phyloP scores from a whole-genome alignment of 2,113 vertebrate genomes.

The Poecile atricapillus region DNA sequence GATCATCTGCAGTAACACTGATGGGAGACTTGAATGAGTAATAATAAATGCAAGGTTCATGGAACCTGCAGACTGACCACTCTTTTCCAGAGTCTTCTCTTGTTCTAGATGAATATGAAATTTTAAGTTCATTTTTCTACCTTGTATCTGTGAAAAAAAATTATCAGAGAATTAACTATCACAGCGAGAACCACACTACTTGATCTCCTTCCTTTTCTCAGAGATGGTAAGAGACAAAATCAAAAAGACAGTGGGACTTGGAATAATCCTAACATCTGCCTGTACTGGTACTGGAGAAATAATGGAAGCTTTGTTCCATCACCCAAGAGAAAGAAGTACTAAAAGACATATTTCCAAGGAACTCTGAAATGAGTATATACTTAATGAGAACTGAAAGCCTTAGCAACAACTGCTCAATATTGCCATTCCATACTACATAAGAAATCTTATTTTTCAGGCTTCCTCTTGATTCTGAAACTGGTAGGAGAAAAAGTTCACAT shows the following conservation, averaged over 20 bases:
- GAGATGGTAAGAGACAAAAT: not conserved
- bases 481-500: not conserved
- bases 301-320: not conserved
- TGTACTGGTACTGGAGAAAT: not conserved
- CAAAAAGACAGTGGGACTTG: not conserved
- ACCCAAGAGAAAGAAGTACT: not conserved
- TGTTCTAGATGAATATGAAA: not conserved
- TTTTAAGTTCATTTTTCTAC: not conserved
- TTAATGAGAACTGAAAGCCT: conserved; percentile 13
- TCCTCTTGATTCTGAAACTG: not conserved
- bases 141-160: not conserved
- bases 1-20: not conserved
- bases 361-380: not conserved
- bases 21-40: not conserved
- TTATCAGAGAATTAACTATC: not conserved
- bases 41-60: not conserved
- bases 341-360: not conserved
- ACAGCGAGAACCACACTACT: not conserved
- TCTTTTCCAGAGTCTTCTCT: not conserved
- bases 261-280: not conserved
- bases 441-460: not conserved
- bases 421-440: not conserved
- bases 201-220: not conserved
- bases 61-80: not conserved
- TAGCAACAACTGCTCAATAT: not conserved